These are phyloP conservation scores for Maccullochella peelii DNA, from an alignment of 2,113 vertebrate genomes.

Conservation along the genomic window DNA sequence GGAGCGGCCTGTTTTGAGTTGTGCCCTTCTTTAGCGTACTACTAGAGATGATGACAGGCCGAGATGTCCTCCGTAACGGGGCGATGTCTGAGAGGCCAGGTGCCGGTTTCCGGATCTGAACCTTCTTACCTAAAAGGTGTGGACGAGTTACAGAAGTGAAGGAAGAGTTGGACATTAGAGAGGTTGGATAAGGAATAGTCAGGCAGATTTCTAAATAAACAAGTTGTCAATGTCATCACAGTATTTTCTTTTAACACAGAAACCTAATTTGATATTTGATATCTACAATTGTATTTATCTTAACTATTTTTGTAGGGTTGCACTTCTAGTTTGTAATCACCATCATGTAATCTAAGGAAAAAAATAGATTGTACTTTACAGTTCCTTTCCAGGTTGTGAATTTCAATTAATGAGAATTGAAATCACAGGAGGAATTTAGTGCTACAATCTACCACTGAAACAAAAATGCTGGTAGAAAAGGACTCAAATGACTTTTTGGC, in stretches of 20 bases:
- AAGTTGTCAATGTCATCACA: background rate
- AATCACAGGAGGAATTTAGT: background rate
- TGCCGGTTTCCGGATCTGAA: slow-evolving; percentile 94
- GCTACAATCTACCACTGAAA: slow-evolving; percentile 11
- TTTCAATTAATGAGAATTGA: background rate
- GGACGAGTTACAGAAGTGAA: background rate
- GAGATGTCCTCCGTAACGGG: slow-evolving; percentile 90
- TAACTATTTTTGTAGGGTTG: background rate
- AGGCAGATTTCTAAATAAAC: background rate
- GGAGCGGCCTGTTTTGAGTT: slow-evolving; percentile 88
- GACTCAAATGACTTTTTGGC: slow-evolving; percentile 22
- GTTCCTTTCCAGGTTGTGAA: background rate
- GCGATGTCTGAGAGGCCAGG: slow-evolving; percentile 88
- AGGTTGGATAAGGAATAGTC: background rate
- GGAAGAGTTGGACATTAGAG: background rate
- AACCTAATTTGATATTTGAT: background rate
- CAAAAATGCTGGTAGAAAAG: slow-evolving; percentile 9
- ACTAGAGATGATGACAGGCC: slow-evolving; percentile 93
- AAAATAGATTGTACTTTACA: background rate
- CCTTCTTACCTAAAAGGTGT: slow-evolving; percentile 89
- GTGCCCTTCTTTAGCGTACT: slow-evolving; percentile 85
- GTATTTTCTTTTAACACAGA: background rate
- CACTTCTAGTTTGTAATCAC: background rate
- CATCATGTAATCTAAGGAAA: background rate
- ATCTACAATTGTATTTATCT: background rate